Evolutionary conservation across 2,888 invertebrate genomes (phyloP), one percentile per base, ranked within the genome.

Genomic region (Campoplex capitator): DNA sequence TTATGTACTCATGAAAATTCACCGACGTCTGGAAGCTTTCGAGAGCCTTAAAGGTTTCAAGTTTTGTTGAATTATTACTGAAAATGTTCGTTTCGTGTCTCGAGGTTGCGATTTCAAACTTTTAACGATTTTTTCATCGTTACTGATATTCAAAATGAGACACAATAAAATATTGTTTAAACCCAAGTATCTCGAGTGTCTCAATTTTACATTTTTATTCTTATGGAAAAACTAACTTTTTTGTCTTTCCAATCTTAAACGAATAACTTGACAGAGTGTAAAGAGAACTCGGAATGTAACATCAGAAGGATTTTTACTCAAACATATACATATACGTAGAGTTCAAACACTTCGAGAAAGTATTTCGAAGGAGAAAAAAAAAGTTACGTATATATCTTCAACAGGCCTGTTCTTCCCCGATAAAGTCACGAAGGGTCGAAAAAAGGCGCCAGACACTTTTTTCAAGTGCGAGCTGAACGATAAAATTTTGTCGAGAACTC

Each of bases 351-450:
- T 11, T 9, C 8, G 42, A 42, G 9, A 32, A 13, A 73, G 73
- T 35, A 73, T 3, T 6, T 73, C 18, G 32, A 13, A n/a, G n/a
- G n/a, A 54, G 54, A 73, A 73, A 73, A 73, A 73, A 73, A 73
- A 54, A 35, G 8, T 28, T 9, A 54, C 51, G n/a, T 38, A 38
- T 56, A 54, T 9, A 73, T 73, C 54, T 73, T n/a, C 38, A 35
- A 6, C 32, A 48, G 9, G 73, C n/a, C 54, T 73, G 73, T 54
- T 73, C 54, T n/a, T 11, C 38, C 16, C 67, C 86, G 83, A 86
- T 83, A 86, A 84, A 75, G 73, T 80, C 78, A 23, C 38, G 70
- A 48, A 45, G 42, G 42, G 32, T n/a, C 51, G 58, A 71, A 83
- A 80, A 77, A 85, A 74, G 38, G 70, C 45, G 70, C 70, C 56